Conservation (phyloP, 2,888 invertebrate genomes). For the Selenia dentaria region DNA sequence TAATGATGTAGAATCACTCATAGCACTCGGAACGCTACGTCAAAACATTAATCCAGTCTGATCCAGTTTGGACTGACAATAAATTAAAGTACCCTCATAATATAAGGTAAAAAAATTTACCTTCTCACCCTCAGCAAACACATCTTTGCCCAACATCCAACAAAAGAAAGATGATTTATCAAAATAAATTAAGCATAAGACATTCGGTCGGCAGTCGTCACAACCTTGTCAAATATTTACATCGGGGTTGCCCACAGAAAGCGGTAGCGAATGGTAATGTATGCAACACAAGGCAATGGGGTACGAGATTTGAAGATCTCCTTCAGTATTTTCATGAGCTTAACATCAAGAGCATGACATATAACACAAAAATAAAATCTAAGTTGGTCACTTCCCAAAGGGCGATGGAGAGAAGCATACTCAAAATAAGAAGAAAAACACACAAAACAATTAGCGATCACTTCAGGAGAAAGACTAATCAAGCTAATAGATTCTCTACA, state of each 20-base stretch:
- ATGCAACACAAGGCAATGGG: constrained; percentile 37
- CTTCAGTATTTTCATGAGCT: too few species aligned
- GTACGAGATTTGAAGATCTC: constrained; percentile 34
- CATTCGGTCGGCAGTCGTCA: constrained; percentile 67
- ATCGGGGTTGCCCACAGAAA: constrained; percentile 26
- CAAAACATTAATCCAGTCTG: too few species aligned
- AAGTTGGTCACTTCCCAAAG: too few species aligned
- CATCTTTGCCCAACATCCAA: constrained; percentile 50
- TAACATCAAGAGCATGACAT: too few species aligned
- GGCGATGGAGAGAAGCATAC: too few species aligned
- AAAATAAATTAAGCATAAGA: constrained; percentile 84
- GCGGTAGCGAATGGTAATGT: constrained; percentile 56
- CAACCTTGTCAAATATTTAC: constrained; percentile 78
- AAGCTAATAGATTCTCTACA: too few species aligned
- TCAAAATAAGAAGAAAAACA: too few species aligned
- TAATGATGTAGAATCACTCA: too few species aligned
- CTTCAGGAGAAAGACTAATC: too few species aligned
- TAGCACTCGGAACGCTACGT: too few species aligned
- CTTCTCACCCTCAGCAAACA: constrained; percentile 46
- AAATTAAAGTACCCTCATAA: neutral
- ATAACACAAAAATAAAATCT: too few species aligned
- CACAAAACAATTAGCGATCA: too few species aligned
- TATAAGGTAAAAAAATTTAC: constrained; percentile 13
- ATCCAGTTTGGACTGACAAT: constrained; percentile 1
- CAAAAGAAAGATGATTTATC: constrained; percentile 76